Conservation (phyloP, 1,140 invertebrate genomes). For the Leptestheria dahalacensis region DNA sequence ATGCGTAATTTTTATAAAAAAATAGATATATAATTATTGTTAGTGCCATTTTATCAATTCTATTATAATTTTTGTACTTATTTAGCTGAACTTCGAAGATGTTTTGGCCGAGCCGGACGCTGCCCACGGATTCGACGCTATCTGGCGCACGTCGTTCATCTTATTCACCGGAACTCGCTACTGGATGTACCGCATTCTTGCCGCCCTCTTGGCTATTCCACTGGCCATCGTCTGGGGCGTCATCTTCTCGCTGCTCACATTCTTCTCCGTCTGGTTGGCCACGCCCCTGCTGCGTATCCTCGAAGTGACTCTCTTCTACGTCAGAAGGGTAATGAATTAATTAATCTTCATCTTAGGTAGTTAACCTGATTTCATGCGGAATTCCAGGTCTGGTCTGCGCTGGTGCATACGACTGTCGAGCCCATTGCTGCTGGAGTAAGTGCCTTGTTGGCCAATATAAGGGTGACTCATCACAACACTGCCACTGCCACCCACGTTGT, state of each 20-base stretch:
- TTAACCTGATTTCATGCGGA: background rate
- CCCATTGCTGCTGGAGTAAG: constrained; percentile 1
- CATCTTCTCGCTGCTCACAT: constrained; percentile 29
- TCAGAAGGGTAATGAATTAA: constrained; percentile 29
- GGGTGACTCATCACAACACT: constrained; percentile 7
- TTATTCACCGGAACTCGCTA: constrained; percentile 31
- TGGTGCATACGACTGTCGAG: constrained; percentile 4
- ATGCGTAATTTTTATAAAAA: no score
- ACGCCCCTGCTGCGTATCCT: constrained; percentile 26
- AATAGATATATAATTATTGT: no score
- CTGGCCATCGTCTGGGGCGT: constrained; percentile 31
- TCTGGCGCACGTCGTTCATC: constrained; percentile 30
- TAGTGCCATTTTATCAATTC: no score
- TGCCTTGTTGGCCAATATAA: background rate
- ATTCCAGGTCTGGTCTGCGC: constrained; percentile 7
- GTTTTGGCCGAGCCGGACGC: constrained; percentile 35
- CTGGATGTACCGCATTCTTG: constrained; percentile 29
- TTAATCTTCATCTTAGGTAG: constrained; percentile 19
- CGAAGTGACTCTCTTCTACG: constrained; percentile 22
- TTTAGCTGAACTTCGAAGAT: constrained; percentile 32
- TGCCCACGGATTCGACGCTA: constrained; percentile 30
- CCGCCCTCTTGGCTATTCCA: constrained; percentile 27
- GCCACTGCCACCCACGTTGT: no score
- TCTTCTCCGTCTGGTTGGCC: constrained; percentile 29
- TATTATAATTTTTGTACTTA: constrained; percentile 13